Evolutionary conservation across 37 sponge, comb jelly and placozoan genomes (phyloP).

Genomic region (Chondrosia reniformis): DNA sequence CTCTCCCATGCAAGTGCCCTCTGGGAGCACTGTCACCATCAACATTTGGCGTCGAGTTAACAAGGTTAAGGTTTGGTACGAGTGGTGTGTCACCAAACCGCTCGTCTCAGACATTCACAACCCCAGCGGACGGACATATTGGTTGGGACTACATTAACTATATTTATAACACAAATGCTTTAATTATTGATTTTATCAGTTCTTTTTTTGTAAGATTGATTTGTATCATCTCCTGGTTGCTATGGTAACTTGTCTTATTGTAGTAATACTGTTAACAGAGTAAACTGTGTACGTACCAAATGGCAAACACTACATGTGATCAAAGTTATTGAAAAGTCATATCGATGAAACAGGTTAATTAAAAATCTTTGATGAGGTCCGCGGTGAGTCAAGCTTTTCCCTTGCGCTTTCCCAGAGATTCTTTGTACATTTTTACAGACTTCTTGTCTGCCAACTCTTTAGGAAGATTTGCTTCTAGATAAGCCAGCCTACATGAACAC

Average conservation of each 20-base stretch:
- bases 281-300: too few species aligned
- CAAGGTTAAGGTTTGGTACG: conserved; percentile 92
- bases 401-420: background rate
- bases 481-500: background rate
- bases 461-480: background rate
- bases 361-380: too few species aligned
- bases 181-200: too few species aligned
- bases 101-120: conserved; percentile 71
- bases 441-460: background rate
- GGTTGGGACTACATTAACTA: conserved; percentile 77
- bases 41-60: conserved; percentile 78
- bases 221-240: too few species aligned
- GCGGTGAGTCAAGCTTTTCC: too few species aligned
- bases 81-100: conserved; percentile 86
- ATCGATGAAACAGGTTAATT: too few species aligned
- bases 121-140: conserved; percentile 77
- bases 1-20: conserved; percentile 57
- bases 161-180: too few species aligned
- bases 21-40: conserved; percentile 28
- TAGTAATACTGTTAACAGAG: too few species aligned
- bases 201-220: too few species aligned
- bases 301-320: too few species aligned
- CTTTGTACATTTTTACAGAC: conserved; percentile 22
- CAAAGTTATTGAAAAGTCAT: too few species aligned
- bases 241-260: too few species aligned